A percentile compares a stretch with the other conserved stretches of the same genome.
These are phyloP conservation scores for Petrocephalus microphthalmus DNA, from an alignment of 2,113 vertebrate genomes.

Conservation along the genomic window DNA sequence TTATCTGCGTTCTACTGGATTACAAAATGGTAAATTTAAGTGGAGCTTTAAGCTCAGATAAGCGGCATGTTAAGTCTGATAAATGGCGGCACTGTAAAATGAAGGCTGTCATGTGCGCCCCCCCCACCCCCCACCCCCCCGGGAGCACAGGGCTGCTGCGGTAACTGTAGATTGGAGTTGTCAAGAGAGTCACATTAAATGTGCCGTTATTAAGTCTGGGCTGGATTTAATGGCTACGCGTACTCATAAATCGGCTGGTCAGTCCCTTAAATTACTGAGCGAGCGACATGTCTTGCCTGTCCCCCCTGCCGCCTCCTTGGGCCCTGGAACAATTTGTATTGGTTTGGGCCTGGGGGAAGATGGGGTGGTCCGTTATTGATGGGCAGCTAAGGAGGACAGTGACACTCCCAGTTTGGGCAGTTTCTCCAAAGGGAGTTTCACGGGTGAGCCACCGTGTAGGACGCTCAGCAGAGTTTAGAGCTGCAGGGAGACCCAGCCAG, in stretches of 20 bases:
- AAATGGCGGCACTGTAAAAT: conserved; percentile 72
- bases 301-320: conserved; percentile 27
- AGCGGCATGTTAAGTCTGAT: conserved; percentile 75
- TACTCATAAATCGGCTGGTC: conserved; percentile 78
- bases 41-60: conserved; percentile 63
- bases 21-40: conserved; percentile 74
- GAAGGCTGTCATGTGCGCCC: conserved; percentile 67
- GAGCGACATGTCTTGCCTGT: conserved; percentile 52
- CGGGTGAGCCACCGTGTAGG: background rate
- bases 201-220: conserved; percentile 79
- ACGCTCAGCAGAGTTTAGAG: background rate
- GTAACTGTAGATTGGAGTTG: conserved; percentile 81
- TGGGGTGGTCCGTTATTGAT: conserved; percentile 25
- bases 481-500: background rate
- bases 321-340: conserved; percentile 54
- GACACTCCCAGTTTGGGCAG: background rate
- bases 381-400: background rate
- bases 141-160: conserved; percentile 64
- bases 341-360: conserved; percentile 57
- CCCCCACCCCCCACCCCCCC: conserved; percentile 60
- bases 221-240: conserved; percentile 75
- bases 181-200: conserved; percentile 82
- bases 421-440: background rate
- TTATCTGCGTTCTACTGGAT: conserved; percentile 70
- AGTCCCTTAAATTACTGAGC: conserved; percentile 77